Conservation (phyloP, 2,888 invertebrate genomes). For the Mystacides longicornis region DNA sequence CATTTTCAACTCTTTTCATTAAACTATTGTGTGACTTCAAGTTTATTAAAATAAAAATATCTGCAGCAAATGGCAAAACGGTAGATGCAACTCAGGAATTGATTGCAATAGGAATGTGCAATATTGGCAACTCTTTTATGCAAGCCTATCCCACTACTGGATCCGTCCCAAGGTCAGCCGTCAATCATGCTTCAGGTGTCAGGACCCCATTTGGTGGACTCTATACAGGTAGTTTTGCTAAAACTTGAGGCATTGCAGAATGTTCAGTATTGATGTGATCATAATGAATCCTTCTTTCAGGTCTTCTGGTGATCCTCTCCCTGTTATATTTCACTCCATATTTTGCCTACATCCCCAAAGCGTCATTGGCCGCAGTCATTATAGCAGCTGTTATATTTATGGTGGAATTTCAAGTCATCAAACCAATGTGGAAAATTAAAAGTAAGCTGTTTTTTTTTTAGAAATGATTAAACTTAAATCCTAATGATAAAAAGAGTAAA, state of each 20-base stretch:
- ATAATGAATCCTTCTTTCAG: slow-evolving; percentile 34
- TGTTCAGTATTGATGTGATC: not conserved
- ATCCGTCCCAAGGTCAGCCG: slow-evolving; percentile 77
- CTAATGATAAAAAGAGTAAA: not conserved
- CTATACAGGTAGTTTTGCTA: slow-evolving; percentile 56
- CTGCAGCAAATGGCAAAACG: slow-evolving; percentile 61
- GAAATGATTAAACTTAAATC: not conserved
- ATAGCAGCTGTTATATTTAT: slow-evolving; percentile 88
- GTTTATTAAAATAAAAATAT: not conserved
- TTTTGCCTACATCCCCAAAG: slow-evolving; percentile 79
- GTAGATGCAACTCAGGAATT: slow-evolving; percentile 90
- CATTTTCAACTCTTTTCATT: not conserved
- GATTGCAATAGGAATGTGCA: slow-evolving; percentile 74
- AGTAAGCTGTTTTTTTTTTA: slow-evolving; percentile 51
- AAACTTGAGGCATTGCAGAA: not conserved
- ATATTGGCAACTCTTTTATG: slow-evolving; percentile 79
- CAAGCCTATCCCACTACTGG: slow-evolving; percentile 82
- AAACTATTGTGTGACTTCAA: not conserved
- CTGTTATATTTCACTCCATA: slow-evolving; percentile 80
- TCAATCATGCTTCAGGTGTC: slow-evolving; percentile 84
- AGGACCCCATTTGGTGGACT: slow-evolving; percentile 77
- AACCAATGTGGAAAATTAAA: slow-evolving; percentile 83
- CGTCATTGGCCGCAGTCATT: slow-evolving; percentile 81
- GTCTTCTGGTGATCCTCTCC: slow-evolving; percentile 71
- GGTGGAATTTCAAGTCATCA: slow-evolving; percentile 80